Conservation (phyloP, 2,113 vertebrate genomes). For the Prochilodus magdalenae region DNA sequence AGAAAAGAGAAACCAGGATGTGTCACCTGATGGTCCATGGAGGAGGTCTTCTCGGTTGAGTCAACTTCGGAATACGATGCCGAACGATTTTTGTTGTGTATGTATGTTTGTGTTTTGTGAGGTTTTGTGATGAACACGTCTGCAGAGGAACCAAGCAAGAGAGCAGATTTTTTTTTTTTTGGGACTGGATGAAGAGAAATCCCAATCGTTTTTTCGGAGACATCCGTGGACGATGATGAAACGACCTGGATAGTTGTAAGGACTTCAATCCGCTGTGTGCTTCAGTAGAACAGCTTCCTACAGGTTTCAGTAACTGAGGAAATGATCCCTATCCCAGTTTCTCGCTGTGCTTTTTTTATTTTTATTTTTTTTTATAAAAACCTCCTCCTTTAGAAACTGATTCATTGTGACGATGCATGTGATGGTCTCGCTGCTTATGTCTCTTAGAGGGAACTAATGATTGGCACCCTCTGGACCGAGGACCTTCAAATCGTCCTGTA, state of each 20-base stretch:
- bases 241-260: not conserved
- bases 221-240: not conserved
- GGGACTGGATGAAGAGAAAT: not conserved
- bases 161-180: not conserved
- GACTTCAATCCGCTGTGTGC: not conserved
- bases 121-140: not conserved
- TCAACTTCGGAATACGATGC: not conserved
- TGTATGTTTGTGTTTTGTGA: constrained; percentile 1
- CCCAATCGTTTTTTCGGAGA: not conserved
- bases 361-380: not conserved
- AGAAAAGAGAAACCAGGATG: not conserved
- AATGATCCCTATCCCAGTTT: not conserved
- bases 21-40: not conserved
- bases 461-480: not conserved
- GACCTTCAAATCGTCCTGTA: too few relatives aligned
- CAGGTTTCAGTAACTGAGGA: not conserved
- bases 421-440: not conserved
- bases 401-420: constrained; percentile 11
- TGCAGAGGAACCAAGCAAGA: not conserved
- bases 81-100: not conserved
- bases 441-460: not conserved
- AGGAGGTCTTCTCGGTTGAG: not conserved
- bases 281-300: not conserved
- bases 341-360: not conserved
- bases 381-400: not conserved